Conservation (phyloP, 1,140 invertebrate species). For the Achatina immaculata region DNA sequence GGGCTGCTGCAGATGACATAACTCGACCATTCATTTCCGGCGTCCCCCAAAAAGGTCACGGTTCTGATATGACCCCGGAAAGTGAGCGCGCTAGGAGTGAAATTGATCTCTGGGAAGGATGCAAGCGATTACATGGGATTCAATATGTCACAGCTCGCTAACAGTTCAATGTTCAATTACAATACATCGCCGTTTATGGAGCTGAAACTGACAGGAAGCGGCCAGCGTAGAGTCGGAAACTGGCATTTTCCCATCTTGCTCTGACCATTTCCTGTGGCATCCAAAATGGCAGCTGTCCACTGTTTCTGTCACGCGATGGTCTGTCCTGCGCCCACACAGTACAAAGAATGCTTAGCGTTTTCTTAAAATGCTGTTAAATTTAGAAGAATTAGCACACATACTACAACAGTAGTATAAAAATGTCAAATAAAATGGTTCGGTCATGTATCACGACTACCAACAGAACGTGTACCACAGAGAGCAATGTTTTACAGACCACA, state of each 20-base stretch:
- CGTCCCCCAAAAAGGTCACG: slow-evolving; percentile 27
- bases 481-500: too few species aligned
- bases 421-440: too few species aligned
- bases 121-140: slow-evolving; percentile 28
- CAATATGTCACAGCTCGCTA: slow-evolving; percentile 34
- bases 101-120: slow-evolving; percentile 29
- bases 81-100: slow-evolving; percentile 33
- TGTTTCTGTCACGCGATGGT: slow-evolving; percentile 11
- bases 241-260: slow-evolving; percentile 25
- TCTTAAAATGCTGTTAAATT: too few species aligned
- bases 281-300: slow-evolving; percentile 22
- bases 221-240: slow-evolving; percentile 11
- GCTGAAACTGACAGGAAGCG: slow-evolving; percentile 24
- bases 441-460: too few species aligned
- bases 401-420: too few species aligned
- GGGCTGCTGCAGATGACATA: slow-evolving; percentile 29
- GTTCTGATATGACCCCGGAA: slow-evolving; percentile 10
- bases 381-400: too few species aligned
- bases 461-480: too few species aligned
- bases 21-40: slow-evolving; percentile 38
- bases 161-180: slow-evolving; percentile 39
- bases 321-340: too few species aligned
- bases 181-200: slow-evolving; percentile 35
- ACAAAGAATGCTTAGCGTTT: too few species aligned
- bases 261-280: slow-evolving; percentile 20